A percentile compares a stretch with the other conserved stretches of the same genome.
These are phyloP conservation scores for Leptopilina drosophilae DNA, from an alignment of 2,888 invertebrate genomes.

Conservation along the genomic window DNA sequence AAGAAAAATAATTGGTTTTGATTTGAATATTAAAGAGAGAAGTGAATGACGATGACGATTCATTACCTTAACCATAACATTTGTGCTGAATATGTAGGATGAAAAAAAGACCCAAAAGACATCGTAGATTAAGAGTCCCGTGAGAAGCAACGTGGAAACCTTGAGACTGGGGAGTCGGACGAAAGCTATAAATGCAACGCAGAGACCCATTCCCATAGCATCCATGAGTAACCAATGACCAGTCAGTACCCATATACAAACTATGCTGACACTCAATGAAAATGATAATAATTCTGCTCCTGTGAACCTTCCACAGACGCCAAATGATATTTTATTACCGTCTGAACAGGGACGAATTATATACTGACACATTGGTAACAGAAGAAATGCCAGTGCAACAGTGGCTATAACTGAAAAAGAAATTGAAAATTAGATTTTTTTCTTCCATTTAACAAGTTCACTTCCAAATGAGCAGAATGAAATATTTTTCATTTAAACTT, in stretches of 20 bases:
- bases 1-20: too few species aligned
- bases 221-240: constrained; percentile 99
- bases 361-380: constrained; percentile 98
- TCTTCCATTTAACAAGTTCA: too few species aligned
- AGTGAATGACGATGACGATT: neutral
- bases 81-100: constrained; percentile 98
- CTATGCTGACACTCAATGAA: constrained; percentile 93
- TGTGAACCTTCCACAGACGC: constrained; percentile 95
- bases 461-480: too few species aligned
- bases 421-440: too few species aligned
- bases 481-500: too few species aligned
- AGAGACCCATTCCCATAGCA: constrained; percentile 98
- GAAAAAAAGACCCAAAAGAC: constrained; percentile 99
- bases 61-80: constrained; percentile 97
- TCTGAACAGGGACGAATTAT: constrained; percentile 91
- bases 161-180: constrained; percentile 97
- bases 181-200: constrained; percentile 98
- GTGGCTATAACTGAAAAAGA: constrained; percentile 91
- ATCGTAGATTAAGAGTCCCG: constrained; percentile 95
- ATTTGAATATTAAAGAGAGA: too few species aligned
- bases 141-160: constrained; percentile 94
- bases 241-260: constrained; percentile 98
- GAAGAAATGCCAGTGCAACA: constrained; percentile 95
- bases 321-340: constrained; percentile 91
- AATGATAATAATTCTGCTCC: constrained; percentile 96